These are phyloP conservation scores for Chaetoderma sp. DNA, from an alignment of 2,888 invertebrate species.

Conservation along the genomic window DNA sequence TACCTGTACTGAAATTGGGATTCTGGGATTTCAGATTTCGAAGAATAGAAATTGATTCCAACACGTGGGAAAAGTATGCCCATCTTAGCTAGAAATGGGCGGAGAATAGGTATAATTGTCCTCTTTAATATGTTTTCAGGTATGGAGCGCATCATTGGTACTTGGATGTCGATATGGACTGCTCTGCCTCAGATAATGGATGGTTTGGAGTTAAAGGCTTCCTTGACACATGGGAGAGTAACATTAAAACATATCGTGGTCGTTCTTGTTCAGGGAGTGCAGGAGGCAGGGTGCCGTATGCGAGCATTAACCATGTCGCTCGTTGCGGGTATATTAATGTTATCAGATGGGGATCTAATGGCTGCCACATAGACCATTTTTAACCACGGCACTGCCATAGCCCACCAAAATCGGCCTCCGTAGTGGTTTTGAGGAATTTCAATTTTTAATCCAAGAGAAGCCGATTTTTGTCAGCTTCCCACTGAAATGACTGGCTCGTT, in stretches of 20 bases:
- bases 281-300: constrained; percentile 36
- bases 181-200: constrained; percentile 58
- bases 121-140: constrained; percentile 21
- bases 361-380: background rate
- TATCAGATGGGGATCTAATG: constrained; percentile 40
- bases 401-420: no score
- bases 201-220: constrained; percentile 67
- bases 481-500: no score
- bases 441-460: no score
- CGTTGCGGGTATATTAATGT: constrained; percentile 65
- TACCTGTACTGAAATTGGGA: no score
- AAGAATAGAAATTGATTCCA: no score
- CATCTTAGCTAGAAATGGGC: no score
- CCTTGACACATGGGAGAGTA: constrained; percentile 44
- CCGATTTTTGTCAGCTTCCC: no score
- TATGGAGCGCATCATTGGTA: constrained; percentile 67
- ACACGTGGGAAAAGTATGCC: no score
- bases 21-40: no score
- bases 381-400: no score
- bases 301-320: constrained; percentile 61
- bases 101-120: no score
- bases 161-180: constrained; percentile 66
- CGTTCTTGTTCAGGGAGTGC: constrained; percentile 51
- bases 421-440: no score
- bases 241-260: constrained; percentile 47